Percentiles rank a stretch among this genome's conserved stretches.
These are phyloP conservation scores for Manacus vitellinus DNA, from an alignment of 2,113 vertebrate genomes.

Conservation along the genomic window DNA sequence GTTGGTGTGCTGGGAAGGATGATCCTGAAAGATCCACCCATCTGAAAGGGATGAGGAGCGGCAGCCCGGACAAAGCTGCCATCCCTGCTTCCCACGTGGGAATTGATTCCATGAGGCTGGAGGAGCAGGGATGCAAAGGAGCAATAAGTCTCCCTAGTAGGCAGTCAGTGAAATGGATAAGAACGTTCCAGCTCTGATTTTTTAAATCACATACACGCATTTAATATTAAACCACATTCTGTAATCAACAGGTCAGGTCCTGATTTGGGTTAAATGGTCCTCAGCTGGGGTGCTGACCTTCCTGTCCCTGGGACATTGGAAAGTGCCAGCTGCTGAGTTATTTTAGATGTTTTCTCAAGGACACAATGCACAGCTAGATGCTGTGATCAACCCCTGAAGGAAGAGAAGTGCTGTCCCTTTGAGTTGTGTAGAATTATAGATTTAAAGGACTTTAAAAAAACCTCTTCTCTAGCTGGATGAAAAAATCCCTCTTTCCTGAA, in stretches of 20 bases:
- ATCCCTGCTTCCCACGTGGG: background rate
- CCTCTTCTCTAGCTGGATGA: background rate
- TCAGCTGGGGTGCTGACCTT: conserved; percentile 30
- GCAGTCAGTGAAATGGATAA: background rate
- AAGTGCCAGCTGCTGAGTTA: conserved; percentile 37
- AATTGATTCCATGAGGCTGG: background rate
- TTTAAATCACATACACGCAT: background rate
- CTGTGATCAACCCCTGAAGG: background rate
- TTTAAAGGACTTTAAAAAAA: background rate
- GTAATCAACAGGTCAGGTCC: background rate
- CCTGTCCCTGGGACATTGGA: background rate
- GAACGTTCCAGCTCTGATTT: background rate
- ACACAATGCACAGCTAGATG: conserved; percentile 3
- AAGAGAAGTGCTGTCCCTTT: background rate
- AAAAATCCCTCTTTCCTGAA: background rate
- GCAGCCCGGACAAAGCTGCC: background rate
- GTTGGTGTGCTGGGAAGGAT: background rate
- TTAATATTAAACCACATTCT: background rate
- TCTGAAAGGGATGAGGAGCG: conserved; percentile 14
- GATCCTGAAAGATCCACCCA: conserved; percentile 21
- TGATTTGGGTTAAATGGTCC: conserved; percentile 23
- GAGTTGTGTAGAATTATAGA: background rate
- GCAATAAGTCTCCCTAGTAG: background rate
- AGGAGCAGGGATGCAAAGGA: background rate
- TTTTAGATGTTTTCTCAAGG: conserved; percentile 43